Evolutionary conservation across 2,113 vertebrate genomes (phyloP), one percentile per base, ranked within the genome.

Genomic region (Apodemus speciosus): DNA sequence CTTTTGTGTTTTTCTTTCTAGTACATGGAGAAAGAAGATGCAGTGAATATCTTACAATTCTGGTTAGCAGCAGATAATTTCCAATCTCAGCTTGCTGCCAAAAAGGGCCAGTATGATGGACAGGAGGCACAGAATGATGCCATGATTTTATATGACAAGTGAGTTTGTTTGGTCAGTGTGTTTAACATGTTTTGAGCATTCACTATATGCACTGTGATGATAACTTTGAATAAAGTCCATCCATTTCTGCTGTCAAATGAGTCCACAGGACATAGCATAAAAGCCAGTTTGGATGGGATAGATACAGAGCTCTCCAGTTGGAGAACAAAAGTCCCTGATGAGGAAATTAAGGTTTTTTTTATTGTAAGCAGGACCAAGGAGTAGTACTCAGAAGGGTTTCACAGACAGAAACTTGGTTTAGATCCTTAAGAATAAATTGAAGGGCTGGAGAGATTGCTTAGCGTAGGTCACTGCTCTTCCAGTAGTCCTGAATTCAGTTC

Each of bases 111-210:
- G 97, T 99, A 99, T 60, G 99, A 99, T 27, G 99, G 99, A 75
- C 99, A 99, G 98, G 99, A 99, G 97, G 99, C 99, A 38, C 99
- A 99, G 96, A 99, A 99, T 0, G 99, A 99, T 56, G 99, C 99
- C 97, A 99, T 99, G 99, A 99, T 99, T 97, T 98, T 99, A 90
- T 99, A 99, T 73, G 99, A 99, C 98, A 99, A 99, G 99, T 99
- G 98, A 97, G 99, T 97, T 53, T 93, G 62, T 56, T 94, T 89
- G 53, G 58, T 56, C 75, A 5, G 40, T 92, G 7, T 43, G 43
- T 84, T 91, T 9, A 49, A 51, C 51, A 32, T 89, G 43, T 89
- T 43, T 32, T 72, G 43, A 80, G 49, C 6, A 62, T 93, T 95
- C 71, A 4, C 51, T 60, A 60, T 60, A 60, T 32, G 10, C 66